Conservation (phyloP, 2,797 vertebrate species). For the Pseudotriccus pelzelni region DNA sequence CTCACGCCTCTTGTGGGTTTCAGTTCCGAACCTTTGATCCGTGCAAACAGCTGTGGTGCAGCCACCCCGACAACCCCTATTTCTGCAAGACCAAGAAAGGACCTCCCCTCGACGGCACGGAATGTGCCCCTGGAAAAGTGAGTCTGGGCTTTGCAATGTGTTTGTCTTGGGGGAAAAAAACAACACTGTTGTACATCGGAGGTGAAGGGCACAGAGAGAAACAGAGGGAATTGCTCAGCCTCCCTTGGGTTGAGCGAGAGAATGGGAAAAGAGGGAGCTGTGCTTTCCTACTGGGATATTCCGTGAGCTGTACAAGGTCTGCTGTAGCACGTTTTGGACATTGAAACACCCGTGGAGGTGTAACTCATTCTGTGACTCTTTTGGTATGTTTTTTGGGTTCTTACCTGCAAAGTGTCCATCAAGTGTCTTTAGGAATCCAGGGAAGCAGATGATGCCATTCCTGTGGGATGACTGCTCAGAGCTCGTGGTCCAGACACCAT, state of each 20-base stretch:
- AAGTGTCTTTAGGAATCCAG: neutral
- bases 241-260: neutral
- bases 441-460: neutral
- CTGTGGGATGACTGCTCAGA: neutral
- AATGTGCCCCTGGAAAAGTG: constrained; percentile 93
- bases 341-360: neutral
- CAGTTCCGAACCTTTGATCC: constrained; percentile 98
- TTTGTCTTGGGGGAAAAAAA: neutral
- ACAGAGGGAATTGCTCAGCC: accelerated
- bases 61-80: constrained; percentile 96
- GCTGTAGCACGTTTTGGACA: accelerated
- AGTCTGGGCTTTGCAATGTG: neutral
- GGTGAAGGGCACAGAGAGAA: neutral
- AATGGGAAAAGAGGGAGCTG: neutral
- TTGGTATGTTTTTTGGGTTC: neutral
- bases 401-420: neutral
- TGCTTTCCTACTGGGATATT: neutral
- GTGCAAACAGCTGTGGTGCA: constrained; percentile 98
- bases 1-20: neutral
- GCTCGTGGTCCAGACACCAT: neutral
- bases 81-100: constrained; percentile 99
- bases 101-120: constrained; percentile 93
- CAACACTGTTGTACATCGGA: accelerated
- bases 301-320: neutral
- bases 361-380: neutral